These are phyloP conservation scores for Circus cinereus DNA, from an alignment of 2,797 vertebrate species.

Conservation along the genomic window DNA sequence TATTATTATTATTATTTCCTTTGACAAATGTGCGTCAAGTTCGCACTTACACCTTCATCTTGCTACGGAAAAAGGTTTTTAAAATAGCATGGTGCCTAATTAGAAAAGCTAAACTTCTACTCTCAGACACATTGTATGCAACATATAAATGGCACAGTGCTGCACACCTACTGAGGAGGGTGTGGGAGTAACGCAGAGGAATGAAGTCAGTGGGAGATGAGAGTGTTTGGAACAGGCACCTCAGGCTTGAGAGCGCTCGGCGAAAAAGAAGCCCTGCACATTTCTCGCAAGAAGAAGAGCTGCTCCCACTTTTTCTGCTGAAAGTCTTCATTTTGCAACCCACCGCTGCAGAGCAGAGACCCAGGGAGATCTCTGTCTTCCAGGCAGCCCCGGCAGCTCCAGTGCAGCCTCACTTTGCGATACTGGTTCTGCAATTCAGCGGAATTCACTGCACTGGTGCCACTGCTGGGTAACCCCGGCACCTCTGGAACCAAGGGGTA, in stretches of 20 bases:
- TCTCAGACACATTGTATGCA: conserved; percentile 3
- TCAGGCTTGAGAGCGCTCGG: background rate
- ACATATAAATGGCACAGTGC: conserved; percentile 1
- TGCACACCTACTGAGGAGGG: background rate
- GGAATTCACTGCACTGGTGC: background rate
- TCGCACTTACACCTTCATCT: conserved; percentile 30
- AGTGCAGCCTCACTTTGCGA: background rate
- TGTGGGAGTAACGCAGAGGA: conserved; percentile 50
- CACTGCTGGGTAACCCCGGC: background rate
- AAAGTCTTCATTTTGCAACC: background rate
- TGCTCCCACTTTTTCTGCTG: background rate
- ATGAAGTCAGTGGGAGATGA: conserved; percentile 40
- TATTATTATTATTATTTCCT: conserved; percentile 56
- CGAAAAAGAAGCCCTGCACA: background rate
- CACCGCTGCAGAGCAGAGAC: background rate
- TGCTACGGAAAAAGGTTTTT: background rate
- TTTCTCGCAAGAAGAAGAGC: background rate
- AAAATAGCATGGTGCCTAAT: conserved; percentile 52
- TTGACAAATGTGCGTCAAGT: conserved; percentile 54
- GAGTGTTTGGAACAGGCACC: conserved; percentile 40
- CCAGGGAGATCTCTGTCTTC: background rate
- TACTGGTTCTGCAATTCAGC: rapidly evolving
- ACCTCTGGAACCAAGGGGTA: background rate
- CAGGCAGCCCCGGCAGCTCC: background rate
- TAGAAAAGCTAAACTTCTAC: conserved; percentile 23